These are phyloP conservation scores for Aproaerema taeniolella DNA, from an alignment of 2,888 invertebrate genomes.

Conservation along the genomic window DNA sequence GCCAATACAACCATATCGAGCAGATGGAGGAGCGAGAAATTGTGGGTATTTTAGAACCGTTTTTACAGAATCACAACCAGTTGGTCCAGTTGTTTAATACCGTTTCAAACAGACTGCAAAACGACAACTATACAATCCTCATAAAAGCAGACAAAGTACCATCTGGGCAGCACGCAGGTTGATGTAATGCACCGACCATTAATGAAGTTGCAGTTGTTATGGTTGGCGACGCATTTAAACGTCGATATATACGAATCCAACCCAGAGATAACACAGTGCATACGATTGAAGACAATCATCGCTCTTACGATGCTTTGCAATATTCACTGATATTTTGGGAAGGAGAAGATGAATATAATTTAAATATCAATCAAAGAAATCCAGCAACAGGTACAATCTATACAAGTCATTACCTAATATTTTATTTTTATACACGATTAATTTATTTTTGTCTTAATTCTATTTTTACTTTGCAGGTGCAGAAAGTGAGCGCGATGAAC, in stretches of 20 bases:
- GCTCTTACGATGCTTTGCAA: slow-evolving; percentile 1
- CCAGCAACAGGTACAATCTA: slow-evolving; percentile 15
- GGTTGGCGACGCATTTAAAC: background rate
- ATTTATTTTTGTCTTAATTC: no score
- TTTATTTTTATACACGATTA: no score
- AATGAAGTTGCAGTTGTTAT: slow-evolving; percentile 17
- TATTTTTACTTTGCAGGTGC: no score
- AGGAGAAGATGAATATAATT: slow-evolving; percentile 10
- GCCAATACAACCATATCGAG: slow-evolving; percentile 14
- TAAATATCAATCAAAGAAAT: slow-evolving; percentile 16
- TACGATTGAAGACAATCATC: background rate
- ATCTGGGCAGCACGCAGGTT: slow-evolving; percentile 23
- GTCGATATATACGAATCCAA: slow-evolving; percentile 15
- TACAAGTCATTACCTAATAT: slow-evolving; percentile 4
- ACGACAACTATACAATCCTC: slow-evolving; percentile 21
- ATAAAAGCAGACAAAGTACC: slow-evolving; percentile 23
- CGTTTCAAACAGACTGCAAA: slow-evolving; percentile 19
- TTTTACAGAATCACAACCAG: slow-evolving; percentile 24
- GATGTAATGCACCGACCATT: slow-evolving; percentile 19
- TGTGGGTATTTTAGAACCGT: slow-evolving; percentile 22
- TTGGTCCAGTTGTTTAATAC: slow-evolving; percentile 22
- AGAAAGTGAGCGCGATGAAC: slow-evolving; percentile 3
- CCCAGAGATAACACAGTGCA: slow-evolving; percentile 7
- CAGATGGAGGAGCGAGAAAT: background rate
- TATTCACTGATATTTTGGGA: slow-evolving; percentile 15